Evolutionary conservation across 2,113 vertebrate genomes (phyloP).

Genomic region (Laticauda laticaudata): DNA sequence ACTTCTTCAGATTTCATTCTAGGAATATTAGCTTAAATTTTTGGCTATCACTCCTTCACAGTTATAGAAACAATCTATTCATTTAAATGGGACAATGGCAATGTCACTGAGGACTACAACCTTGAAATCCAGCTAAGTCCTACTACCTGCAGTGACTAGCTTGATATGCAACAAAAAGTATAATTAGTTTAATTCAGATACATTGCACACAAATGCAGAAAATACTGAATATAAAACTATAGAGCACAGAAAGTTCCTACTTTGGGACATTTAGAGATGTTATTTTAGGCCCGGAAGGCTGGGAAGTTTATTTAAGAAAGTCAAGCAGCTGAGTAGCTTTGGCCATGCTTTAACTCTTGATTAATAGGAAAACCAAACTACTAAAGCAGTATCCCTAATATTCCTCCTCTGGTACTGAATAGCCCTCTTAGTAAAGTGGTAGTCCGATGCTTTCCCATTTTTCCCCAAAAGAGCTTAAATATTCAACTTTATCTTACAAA

Average conservation of each 20-base stretch:
- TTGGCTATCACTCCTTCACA: background rate
- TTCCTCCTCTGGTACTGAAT: conserved; percentile 57
- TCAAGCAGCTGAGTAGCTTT: conserved; percentile 38
- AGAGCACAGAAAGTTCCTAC: conserved; percentile 41
- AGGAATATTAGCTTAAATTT: background rate
- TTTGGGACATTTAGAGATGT: conserved; percentile 24
- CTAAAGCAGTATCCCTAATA: conserved; percentile 40
- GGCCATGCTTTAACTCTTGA: conserved; percentile 41
- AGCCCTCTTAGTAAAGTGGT: conserved; percentile 62
- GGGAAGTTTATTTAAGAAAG: conserved; percentile 50
- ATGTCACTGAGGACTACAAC: background rate
- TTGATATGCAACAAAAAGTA: conserved; percentile 12
- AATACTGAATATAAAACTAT: conserved; percentile 46
- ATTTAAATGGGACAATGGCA: background rate
- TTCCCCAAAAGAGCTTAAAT: conserved; percentile 62
- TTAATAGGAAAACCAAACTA: conserved; percentile 39
- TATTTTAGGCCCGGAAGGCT: conserved; percentile 62
- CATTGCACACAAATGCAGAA: conserved; percentile 38
- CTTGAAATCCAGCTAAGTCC: conserved; percentile 28
- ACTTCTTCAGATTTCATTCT: background rate
- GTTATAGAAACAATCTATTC: background rate
- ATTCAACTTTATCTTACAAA: conserved; percentile 76
- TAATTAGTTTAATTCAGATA: conserved; percentile 21
- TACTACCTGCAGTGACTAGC: conserved; percentile 28
- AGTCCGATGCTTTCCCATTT: conserved; percentile 50